These are phyloP conservation scores for Tinea semifulvella DNA, from an alignment of 2,888 invertebrate species.

Conservation along the genomic window DNA sequence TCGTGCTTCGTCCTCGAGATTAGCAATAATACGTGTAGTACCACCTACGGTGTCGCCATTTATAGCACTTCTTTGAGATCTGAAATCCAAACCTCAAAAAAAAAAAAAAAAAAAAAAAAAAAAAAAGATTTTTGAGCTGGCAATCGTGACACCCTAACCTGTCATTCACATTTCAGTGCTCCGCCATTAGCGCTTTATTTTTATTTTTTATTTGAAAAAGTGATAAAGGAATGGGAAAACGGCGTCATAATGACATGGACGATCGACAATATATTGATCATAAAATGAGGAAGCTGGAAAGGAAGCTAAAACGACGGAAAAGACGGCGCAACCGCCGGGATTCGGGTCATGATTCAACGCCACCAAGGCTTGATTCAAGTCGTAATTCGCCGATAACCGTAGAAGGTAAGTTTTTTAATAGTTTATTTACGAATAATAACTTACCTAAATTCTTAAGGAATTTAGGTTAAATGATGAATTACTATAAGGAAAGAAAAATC, in stretches of 20 bases:
- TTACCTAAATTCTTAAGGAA: neutral
- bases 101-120: too few species aligned
- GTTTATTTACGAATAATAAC: neutral
- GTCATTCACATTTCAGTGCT: conserved; percentile 7
- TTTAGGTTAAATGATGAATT: neutral
- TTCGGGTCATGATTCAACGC: neutral
- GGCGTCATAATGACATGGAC: neutral
- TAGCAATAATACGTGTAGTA: too few species aligned
- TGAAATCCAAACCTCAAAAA: too few species aligned
- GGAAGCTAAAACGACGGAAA: neutral
- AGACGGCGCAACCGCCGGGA: neutral
- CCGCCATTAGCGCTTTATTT: conserved; percentile 2
- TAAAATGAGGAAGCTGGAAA: neutral
- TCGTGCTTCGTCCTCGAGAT: too few species aligned
- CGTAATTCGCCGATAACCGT: neutral
- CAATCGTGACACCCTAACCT: neutral
- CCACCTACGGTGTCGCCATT: too few species aligned
- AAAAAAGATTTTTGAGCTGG: too few species aligned
- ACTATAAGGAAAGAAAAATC: neutral
- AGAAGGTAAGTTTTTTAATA: neutral
- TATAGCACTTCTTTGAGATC: too few species aligned
- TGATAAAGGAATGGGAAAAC: neutral
- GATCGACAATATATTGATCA: neutral
- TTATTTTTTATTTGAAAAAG: neutral
- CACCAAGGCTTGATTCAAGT: neutral